Evolutionary conservation across 2,888 invertebrate species (phyloP), one percentile per base, ranked within the genome.

Genomic region (Cepaea hortensis): DNA sequence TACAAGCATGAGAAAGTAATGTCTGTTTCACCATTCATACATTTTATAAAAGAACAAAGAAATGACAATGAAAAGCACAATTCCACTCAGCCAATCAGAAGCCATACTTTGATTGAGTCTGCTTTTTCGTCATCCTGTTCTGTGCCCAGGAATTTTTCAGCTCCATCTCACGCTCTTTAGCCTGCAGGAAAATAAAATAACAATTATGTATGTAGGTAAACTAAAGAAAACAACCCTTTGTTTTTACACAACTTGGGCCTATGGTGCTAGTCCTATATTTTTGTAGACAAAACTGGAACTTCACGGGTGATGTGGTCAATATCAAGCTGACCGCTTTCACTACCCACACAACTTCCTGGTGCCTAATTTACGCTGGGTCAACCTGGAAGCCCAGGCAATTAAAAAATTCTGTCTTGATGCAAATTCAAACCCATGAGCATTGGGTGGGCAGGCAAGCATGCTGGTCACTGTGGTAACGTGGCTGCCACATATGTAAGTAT

Each of bases 91-190:
- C 3, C 50, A 48, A 23, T 73, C 72, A 98, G 95, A 98, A 98
- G 77, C 98, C 98, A 95, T 98, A 98, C 96, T 98, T 98, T 68
- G 97, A 97, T 94, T 98, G 97, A n/a, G 98, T 97, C 94, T 97
- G 97, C 93, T 97, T 96, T 91, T 97, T 96, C 4, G 97, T 97
- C 95, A 97, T 96, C 92, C 97, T 96, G 94, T 97, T 98, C 90
- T 97, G 96, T 9, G 98, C 96, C 98, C 98, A 99, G 95, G 97
- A 97, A 93, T 98, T 98, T 94, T 98, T 97, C 83, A 99, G 95
- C 93, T 98, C 98, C 88, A 97, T 96, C 94, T 99, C 98, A 95
- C 98, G 97, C 88, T 98, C 98, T 94, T 98, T 98, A 3, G 98
- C 99, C 96, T 94, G 91, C 82, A 92, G 93, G 90, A 75, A 72